Base-by-base conservation (phyloP, 2,888 invertebrate species). In the Meiosimyza decipiens region DNA sequence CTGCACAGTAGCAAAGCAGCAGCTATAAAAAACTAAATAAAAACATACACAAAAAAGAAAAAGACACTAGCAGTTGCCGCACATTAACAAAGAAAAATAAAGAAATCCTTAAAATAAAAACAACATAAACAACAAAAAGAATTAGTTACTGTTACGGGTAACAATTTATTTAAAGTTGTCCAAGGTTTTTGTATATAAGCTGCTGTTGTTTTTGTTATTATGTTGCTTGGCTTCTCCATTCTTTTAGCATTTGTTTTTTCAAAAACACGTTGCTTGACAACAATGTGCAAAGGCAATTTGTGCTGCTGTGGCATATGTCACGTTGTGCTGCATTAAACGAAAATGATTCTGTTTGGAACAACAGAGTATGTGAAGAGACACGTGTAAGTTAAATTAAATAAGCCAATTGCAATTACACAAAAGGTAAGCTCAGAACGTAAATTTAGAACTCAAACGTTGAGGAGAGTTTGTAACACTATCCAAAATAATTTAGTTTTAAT, bases 151-250 rank as follows among this genome's bases (percentile, higher is more conserved):
- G 40, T 63, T 49, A 63, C 40, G 49, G 16, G 40, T 49, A 11
- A 63, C 63, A 63, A 63, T 63, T 63, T 63, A 63, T 47, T 63
- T 63, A 63, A 47, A 40, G 40, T 47, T 16, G 40, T 63, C 15
- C 18, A 15, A 47, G 49, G 16, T 47, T 40, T 62, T 40, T 55
- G 55, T 55, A 18, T 22, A 55, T 55, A n/a, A 55, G 16, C 47
- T 28, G 40, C n/a, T 63, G 63, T 49, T 18, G 13, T 47, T n/a
- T n/a, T 63, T 63, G 49, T 63, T 57, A 6, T 57, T 22, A 12
- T 57, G 12, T 63, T 63, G 33, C 18, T 18, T 9, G 2, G 9
- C 5, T 16, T 49, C 16, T 40, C 3, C 3, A 3, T 47, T n/a
- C 49, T 63, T 9, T 49, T 3, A 11, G 7, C 11, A 22, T 22